phyloP scores from a whole-genome alignment of 2,113 vertebrate genomes.

The Panthera leo region DNA sequence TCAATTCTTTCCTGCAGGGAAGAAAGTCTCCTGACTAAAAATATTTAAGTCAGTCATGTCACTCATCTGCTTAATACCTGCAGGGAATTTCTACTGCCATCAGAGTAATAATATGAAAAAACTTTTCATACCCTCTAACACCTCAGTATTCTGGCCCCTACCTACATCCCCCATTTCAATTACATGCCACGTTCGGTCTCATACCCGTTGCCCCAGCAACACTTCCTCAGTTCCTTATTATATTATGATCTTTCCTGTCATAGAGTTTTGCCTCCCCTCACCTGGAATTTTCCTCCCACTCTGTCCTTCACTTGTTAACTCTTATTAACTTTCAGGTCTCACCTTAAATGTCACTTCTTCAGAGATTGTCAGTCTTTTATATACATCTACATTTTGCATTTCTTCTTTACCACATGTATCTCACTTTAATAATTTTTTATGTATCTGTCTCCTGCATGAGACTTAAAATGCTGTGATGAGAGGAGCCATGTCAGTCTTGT shows the following conservation, averaged over 20 bases:
- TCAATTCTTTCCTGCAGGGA: background rate
- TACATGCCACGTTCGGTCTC: background rate
- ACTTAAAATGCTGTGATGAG: background rate
- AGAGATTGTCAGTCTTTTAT: background rate
- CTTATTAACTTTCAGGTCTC: background rate
- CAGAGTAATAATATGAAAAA: background rate
- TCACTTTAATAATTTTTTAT: background rate
- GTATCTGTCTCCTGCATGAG: background rate
- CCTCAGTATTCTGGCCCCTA: background rate
- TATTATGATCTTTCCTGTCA: background rate
- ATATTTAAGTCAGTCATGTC: constrained; percentile 1
- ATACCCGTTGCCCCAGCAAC: background rate
- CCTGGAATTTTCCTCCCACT: background rate
- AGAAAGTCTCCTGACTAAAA: background rate
- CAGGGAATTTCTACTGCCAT: background rate
- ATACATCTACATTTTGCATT: background rate
- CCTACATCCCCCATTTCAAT: background rate
- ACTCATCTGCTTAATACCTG: constrained; percentile 15
- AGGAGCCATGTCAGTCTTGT: background rate
- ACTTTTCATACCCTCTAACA: background rate
- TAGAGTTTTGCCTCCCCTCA: background rate
- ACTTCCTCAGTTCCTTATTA: background rate
- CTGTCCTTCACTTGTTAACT: background rate
- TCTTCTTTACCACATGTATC: background rate
- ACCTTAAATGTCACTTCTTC: background rate